Evolutionary conservation across 2,797 vertebrate species (phyloP), one percentile per base, ranked within the genome.

Genomic region (Lacerta bilineata): DNA sequence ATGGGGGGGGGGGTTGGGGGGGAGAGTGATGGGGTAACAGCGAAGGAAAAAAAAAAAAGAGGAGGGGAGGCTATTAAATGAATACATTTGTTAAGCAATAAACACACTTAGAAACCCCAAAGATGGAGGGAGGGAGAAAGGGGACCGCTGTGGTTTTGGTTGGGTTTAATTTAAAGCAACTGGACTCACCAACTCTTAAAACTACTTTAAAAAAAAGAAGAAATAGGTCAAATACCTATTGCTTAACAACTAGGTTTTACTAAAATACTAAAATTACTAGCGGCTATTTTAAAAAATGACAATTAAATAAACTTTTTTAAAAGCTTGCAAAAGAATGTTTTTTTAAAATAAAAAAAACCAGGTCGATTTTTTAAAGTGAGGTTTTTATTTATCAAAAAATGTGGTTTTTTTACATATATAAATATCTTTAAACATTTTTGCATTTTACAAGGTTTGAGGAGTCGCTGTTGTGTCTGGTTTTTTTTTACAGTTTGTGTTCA

Each of bases 41-140:
- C 91, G 91, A 88, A 92, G 82, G 87, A 88, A 92, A 89, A 92
- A 90, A 94, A 95, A 75, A 39, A 83, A 78, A 64, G 50, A 78
- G 46, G 86, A 71, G 77, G 80, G 83, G 93, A 93, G 94, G 95
- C 95, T 94, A 98, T 97, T 97, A 98, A 98, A 98, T 98, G 98
- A 98, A 99, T 99, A 98, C 97, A 98, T 99, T 98, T 98, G 98
- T 98, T 98, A 98, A 98, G 98, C 98, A 98, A 98, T 98, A 98
- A 99, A 98, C 98, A 98, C 98, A 69, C 90, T 84, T 91, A 98
- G 76, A 59, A 64, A 97, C 97, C 95, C 96, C 93, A 50, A 84
- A 84, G 75, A 36, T n/a, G 39, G 68, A 71, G 68, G 25, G 25
- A 33, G 68, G 68, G 68, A 71, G 68, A 27, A 11, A 33, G 2